A percentile compares a stretch with the other conserved stretches of the same genome.
Evolutionary conservation across 2,797 vertebrate genomes (phyloP).

Genomic region (Danio choprae): DNA sequence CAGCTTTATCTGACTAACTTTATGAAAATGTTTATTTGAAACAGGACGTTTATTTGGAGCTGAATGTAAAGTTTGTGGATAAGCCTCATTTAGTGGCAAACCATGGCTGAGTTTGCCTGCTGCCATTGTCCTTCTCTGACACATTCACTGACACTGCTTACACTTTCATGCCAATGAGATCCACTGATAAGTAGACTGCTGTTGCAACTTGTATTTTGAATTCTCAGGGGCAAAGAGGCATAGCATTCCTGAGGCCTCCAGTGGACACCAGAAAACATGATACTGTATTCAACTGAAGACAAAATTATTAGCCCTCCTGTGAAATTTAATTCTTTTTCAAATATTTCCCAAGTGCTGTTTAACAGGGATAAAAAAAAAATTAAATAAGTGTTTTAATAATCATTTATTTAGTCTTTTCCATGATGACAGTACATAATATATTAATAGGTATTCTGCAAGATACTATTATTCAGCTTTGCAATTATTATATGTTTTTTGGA

Average conservation of each 20-base stretch:
- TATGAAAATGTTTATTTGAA: slow-evolving; percentile 58
- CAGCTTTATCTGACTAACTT: slow-evolving; percentile 49
- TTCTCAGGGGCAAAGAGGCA: slow-evolving; percentile 67
- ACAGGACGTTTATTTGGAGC: slow-evolving; percentile 55
- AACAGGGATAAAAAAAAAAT: no score
- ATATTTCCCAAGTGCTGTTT: no score
- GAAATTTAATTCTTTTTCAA: no score
- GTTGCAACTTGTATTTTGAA: slow-evolving; percentile 74
- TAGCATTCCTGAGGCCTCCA: slow-evolving; percentile 62
- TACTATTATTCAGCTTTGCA: no score
- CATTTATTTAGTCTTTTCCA: no score
- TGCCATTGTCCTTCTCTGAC: slow-evolving; percentile 57
- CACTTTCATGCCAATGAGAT: slow-evolving; percentile 71
- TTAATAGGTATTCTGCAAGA: no score
- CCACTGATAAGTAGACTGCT: slow-evolving; percentile 72
- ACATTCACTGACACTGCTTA: slow-evolving; percentile 69
- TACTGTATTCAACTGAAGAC: not conserved
- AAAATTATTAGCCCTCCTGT: no score
- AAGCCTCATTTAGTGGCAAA: slow-evolving; percentile 52
- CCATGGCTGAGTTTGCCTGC: slow-evolving; percentile 47
- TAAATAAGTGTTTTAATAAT: no score
- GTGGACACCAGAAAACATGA: slow-evolving; percentile 8
- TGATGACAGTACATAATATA: no score
- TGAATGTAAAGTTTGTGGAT: slow-evolving; percentile 48
- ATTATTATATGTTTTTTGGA: no score